Percentiles rank a stretch among this genome's conserved stretches.
Conservation (phyloP, 2,797 vertebrate species). For the Tragopan temminckii region DNA sequence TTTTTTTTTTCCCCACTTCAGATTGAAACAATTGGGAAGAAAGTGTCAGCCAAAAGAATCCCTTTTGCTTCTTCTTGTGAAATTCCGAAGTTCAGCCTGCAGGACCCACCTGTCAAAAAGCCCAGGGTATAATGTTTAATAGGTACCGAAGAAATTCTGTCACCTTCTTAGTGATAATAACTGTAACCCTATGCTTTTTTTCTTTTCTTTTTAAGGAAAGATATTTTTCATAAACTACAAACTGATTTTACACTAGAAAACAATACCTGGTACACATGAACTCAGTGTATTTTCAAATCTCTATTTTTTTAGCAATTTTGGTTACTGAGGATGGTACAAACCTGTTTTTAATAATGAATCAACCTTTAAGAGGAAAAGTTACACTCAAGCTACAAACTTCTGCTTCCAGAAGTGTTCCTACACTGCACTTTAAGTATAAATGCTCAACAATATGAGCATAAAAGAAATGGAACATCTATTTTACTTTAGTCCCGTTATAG, state of each 20-base stretch:
- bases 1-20: conserved; percentile 62
- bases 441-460: neutral
- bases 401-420: conserved; percentile 46
- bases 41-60: conserved; percentile 90
- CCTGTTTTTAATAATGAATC: conserved; percentile 71
- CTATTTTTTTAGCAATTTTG: conserved; percentile 79
- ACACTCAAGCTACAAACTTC: conserved; percentile 41
- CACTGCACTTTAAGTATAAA: conserved; percentile 53
- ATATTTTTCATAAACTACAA: conserved; percentile 80
- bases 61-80: conserved; percentile 91
- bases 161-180: conserved; percentile 48
- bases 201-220: conserved; percentile 67
- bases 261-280: conserved; percentile 75
- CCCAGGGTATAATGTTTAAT: conserved; percentile 84
- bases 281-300: conserved; percentile 79
- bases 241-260: conserved; percentile 71
- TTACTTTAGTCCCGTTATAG: neutral
- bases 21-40: conserved; percentile 99
- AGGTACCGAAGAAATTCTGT: conserved; percentile 44
- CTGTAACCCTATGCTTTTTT: conserved; percentile 59
- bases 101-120: conserved; percentile 92
- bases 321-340: conserved; percentile 62
- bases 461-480: neutral
- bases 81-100: conserved; percentile 86
- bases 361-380: conserved; percentile 46